phyloP scores from a whole-genome alignment of 92 coral and sea anemone species.

The Epizoanthus illoricatus region DNA sequence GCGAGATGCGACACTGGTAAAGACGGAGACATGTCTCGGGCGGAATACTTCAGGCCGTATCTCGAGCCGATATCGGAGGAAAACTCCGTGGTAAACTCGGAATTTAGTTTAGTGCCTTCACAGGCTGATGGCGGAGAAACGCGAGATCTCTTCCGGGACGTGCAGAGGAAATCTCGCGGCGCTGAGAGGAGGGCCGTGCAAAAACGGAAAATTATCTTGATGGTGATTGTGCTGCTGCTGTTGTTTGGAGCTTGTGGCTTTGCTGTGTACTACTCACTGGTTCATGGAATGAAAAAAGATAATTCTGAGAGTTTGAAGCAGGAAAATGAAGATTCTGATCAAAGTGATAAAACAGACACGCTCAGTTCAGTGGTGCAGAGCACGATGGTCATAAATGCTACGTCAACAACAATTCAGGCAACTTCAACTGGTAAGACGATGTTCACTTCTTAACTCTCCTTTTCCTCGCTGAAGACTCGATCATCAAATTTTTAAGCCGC shows the following conservation, averaged over 20 bases:
- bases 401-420: too few species aligned
- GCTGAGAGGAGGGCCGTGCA: neutral
- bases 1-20: too few species aligned
- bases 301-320: neutral
- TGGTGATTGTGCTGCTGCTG: neutral
- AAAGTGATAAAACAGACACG: too few species aligned
- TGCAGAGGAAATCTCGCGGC: constrained; percentile 1
- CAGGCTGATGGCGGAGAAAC: neutral
- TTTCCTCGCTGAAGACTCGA: too few species aligned
- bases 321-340: neutral
- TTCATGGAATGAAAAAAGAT: neutral
- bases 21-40: too few species aligned
- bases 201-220: neutral
- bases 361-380: too few species aligned
- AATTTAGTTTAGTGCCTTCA: neutral
- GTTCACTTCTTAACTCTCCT: too few species aligned
- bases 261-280: constrained; percentile 2
- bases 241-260: constrained; percentile 21
- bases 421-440: too few species aligned
- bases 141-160: neutral
- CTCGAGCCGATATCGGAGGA: constrained; percentile 20
- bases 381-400: too few species aligned
- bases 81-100: neutral
- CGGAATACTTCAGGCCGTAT: neutral
- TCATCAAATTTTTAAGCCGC: too few species aligned